Conservation (phyloP, 2,797 vertebrate genomes). For the Morus bassanus region DNA sequence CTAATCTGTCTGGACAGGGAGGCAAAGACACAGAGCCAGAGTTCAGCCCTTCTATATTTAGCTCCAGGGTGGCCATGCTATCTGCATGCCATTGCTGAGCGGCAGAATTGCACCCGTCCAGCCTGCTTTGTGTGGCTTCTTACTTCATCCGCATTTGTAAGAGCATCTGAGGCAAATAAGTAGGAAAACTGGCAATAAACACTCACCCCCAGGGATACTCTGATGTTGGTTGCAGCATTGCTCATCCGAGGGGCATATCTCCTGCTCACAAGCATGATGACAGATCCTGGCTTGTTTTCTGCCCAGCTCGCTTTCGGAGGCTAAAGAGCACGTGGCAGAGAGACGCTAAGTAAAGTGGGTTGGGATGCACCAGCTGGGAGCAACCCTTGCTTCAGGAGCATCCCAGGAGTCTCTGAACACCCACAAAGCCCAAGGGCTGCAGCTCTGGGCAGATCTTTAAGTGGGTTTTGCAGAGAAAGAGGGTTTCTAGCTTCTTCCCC, state of each 20-base stretch:
- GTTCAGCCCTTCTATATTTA: conserved; percentile 47
- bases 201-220: background rate
- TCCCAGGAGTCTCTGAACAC: background rate
- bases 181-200: conserved; percentile 7
- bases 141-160: background rate
- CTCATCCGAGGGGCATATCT: background rate
- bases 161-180: background rate
- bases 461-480: background rate
- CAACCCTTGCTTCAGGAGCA: background rate
- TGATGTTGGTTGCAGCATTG: rapidly evolving
- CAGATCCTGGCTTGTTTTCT: background rate
- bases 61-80: background rate
- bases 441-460: background rate
- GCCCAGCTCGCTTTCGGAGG: background rate
- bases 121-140: background rate
- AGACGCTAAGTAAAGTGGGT: rapidly evolving
- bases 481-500: background rate
- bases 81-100: background rate
- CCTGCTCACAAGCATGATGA: background rate
- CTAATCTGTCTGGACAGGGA: background rate
- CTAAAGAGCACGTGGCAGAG: background rate
- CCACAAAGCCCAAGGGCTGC: background rate
- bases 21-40: conserved; percentile 35
- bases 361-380: background rate
- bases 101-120: background rate